Evolutionary conservation across 2,113 vertebrate species (phyloP), one percentile per base, ranked within the genome.

Genomic region (Alectura lathami): DNA sequence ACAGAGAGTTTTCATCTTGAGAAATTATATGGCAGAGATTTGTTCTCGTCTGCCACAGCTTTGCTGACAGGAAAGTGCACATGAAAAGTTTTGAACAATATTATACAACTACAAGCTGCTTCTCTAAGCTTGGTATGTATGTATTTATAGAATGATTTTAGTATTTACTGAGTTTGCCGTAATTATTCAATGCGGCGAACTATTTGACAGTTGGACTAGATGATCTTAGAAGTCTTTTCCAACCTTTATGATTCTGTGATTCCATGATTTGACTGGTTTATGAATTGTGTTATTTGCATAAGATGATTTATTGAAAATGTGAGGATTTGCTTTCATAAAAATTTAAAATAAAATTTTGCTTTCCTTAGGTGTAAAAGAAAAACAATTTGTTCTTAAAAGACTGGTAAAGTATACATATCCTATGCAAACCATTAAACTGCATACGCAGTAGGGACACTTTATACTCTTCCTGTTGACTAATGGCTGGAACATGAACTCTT

Each of bases 131-230:
- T 45, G 66, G 77, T 67, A 56, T 72, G 62, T 45, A 18, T 60
- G 40, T 51, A 74, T 83, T 85, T 69, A 23, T 34, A 38, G 62
- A 54, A 54, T 38, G 11, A 8, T 85, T 76, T 60, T 29, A 23
- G 57, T 90, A 63, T 85, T 95, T 88, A 64, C 91, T 92, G 51
- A 3, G 3, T 26, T 54, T 78, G 36, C 74, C 60, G 89, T 30
- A 30, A 1, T 63, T 67, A 53, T 82, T 93, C 89, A 53, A 43
- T 43, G 6, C 50, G 47, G 22, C 11, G 2, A 50, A 60, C 75
- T 45, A 48, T 64, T 73, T 7, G 45, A 12, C 40, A n/a, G n/a
- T n/a, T n/a, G n/a, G n/a, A n/a, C n/a, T n/a, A n/a, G n/a, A n/a
- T n/a, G n/a, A n/a, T n/a, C n/a, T n/a, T n/a, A n/a, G n/a, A n/a